A percentile compares a stretch with the other conserved stretches of the same genome.
These are phyloP conservation scores for Anarhynchus alexandrinus DNA, from an alignment of 2,113 vertebrate genomes.

Conservation along the genomic window DNA sequence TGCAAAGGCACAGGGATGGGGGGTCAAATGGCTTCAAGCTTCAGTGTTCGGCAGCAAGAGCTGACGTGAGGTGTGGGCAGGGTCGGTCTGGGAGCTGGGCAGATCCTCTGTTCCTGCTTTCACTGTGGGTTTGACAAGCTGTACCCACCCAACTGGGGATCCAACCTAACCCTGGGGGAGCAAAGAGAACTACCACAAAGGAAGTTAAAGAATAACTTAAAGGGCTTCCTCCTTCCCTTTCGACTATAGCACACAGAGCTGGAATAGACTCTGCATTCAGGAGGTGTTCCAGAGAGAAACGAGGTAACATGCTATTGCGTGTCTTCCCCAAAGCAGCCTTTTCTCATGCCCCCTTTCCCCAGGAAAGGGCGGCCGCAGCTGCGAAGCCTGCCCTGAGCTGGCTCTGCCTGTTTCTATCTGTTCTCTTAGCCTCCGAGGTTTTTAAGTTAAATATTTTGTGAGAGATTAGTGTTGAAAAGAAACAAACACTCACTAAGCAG, in stretches of 20 bases:
- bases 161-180: not conserved
- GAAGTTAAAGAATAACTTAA: not conserved
- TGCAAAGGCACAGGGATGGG: not conserved
- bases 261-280: not conserved
- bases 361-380: not conserved
- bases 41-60: not conserved
- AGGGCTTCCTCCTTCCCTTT: not conserved
- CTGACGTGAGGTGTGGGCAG: accelerated
- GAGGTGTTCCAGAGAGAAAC: not conserved
- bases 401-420: not conserved
- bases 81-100: not conserved
- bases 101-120: not conserved
- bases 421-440: not conserved
- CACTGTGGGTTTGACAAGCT: not conserved
- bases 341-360: not conserved
- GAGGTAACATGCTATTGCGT: not conserved
- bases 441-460: not conserved
- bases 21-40: not conserved
- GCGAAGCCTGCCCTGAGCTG: not conserved
- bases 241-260: not conserved
- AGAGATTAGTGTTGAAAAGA: slow-evolving; percentile 31
- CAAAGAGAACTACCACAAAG: not conserved
- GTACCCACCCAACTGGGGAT: not conserved
- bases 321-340: not conserved
- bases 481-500: not conserved